Evolutionary conservation across 2,113 vertebrate genomes (phyloP).

Genomic region (Cyphomyrus plagiostoma): DNA sequence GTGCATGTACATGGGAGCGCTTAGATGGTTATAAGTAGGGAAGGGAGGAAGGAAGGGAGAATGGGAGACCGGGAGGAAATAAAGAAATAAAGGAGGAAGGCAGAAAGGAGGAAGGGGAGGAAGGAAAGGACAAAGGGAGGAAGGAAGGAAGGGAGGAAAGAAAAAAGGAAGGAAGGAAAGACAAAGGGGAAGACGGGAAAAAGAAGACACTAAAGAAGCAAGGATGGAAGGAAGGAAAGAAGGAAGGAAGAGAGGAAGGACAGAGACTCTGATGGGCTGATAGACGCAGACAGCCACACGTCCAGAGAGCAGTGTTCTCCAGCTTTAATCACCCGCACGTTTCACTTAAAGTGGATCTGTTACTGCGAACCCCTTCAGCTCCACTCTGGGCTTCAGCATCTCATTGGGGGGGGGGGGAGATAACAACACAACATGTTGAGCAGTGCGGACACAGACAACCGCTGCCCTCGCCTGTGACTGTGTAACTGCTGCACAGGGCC

Average conservation of each 20-base stretch:
- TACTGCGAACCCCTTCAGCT: slow-evolving; percentile 35
- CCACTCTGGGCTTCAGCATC: not conserved
- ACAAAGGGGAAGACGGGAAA: too few species aligned
- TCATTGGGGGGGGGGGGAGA: not conserved
- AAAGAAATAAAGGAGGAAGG: slow-evolving; percentile 26
- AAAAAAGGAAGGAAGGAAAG: slow-evolving; percentile 22
- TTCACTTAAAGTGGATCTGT: slow-evolving; percentile 25
- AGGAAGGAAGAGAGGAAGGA: slow-evolving; percentile 30
- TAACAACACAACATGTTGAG: not conserved
- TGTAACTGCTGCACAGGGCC: slow-evolving; percentile 58
- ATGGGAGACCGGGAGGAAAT: slow-evolving; percentile 11
- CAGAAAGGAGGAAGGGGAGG: not conserved
- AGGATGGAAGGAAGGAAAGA: not conserved
- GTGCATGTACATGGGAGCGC: not conserved
- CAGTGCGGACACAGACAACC: not conserved
- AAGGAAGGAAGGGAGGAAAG: not conserved
- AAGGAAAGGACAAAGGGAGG: slow-evolving; percentile 30
- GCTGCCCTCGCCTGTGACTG: slow-evolving; percentile 45
- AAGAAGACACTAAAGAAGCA: not conserved
- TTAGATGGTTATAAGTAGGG: not conserved
- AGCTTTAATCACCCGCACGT: slow-evolving; percentile 41
- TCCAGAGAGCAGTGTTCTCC: slow-evolving; percentile 39
- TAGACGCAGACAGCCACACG: slow-evolving; percentile 39
- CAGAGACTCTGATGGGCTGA: slow-evolving; percentile 39
- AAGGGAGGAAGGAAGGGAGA: not conserved